Evolutionary conservation across 2,113 vertebrate genomes (phyloP).

Genomic region (Rhagologus leucostigma): DNA sequence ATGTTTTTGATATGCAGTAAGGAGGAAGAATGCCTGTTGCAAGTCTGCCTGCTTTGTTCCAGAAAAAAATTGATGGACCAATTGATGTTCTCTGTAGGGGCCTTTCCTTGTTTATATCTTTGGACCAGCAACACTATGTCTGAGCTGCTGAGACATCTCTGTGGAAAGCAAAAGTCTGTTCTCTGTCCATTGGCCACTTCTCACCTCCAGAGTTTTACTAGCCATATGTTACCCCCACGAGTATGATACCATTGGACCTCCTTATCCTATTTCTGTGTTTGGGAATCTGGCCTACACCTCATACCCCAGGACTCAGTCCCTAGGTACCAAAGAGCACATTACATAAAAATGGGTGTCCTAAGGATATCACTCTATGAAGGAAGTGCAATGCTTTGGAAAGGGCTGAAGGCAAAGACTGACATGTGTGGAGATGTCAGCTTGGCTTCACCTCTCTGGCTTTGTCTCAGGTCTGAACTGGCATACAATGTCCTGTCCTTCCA

Average conservation of each 20-base stretch:
- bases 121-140: neutral
- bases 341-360: neutral
- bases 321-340: neutral
- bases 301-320: neutral
- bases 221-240: accelerated
- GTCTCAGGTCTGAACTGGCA: neutral
- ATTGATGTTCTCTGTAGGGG: neutral
- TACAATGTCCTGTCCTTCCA: neutral
- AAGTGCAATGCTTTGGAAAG: neutral
- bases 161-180: neutral
- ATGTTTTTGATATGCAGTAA: neutral
- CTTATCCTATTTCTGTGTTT: neutral
- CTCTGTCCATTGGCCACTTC: neutral
- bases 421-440: neutral
- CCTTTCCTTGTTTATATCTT: neutral
- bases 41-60: neutral
- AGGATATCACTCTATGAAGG: neutral
- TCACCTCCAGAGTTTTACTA: neutral
- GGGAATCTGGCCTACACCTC: neutral
- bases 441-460: neutral
- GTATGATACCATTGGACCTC: neutral
- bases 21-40: neutral
- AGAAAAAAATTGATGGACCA: neutral
- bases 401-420: neutral
- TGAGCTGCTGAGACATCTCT: neutral